phyloP scores from a whole-genome alignment of 23 tunicate genomes.

The Corella eumyota region DNA sequence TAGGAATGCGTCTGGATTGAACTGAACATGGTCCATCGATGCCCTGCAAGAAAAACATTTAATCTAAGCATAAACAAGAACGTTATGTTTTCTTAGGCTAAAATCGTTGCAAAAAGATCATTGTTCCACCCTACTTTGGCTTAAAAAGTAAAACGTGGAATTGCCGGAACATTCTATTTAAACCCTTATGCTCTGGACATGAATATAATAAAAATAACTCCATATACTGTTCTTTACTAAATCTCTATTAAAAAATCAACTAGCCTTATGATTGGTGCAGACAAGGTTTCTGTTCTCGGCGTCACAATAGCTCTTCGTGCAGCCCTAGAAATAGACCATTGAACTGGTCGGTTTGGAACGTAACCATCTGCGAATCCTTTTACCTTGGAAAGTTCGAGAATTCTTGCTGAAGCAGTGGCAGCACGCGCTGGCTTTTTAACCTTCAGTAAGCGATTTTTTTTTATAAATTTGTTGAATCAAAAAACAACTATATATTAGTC shows the following conservation, averaged over 20 bases:
- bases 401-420: constrained; percentile 53
- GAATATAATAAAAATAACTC: too few relatives aligned
- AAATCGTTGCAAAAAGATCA: constrained; percentile 1
- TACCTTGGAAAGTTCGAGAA: constrained; percentile 49
- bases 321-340: constrained; percentile 72
- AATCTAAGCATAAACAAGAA: too few relatives aligned
- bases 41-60: constrained; percentile 40
- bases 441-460: too few relatives aligned
- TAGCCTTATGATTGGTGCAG: constrained; percentile 73
- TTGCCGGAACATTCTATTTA: too few relatives aligned
- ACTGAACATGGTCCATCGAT: constrained; percentile 86
- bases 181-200: too few relatives aligned
- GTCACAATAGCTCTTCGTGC: constrained; percentile 71
- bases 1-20: constrained; percentile 77
- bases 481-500: too few relatives aligned
- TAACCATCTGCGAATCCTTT: constrained; percentile 78
- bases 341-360: constrained; percentile 62
- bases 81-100: too few relatives aligned
- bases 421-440: constrained; percentile 43
- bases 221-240: too few relatives aligned
- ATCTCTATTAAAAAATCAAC: too few relatives aligned
- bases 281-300: constrained; percentile 50
- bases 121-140: too few relatives aligned
- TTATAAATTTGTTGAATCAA: too few relatives aligned
- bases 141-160: too few relatives aligned